phyloP scores from a whole-genome alignment of 1,140 invertebrate species.

The Elysia chlorotica region DNA sequence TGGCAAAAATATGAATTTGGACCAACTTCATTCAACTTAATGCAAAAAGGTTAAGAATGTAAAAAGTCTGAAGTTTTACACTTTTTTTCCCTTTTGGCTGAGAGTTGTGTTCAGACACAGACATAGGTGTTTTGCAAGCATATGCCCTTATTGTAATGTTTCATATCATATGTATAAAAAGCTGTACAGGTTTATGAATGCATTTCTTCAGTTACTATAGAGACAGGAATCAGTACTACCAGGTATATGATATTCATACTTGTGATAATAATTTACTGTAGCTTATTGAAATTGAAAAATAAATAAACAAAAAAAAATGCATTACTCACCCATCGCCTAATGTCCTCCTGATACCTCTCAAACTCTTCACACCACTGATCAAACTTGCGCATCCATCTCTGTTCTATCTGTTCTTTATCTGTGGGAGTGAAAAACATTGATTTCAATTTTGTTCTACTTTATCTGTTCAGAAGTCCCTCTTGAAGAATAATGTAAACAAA shows the following conservation, averaged over 20 bases:
- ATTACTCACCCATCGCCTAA: slow-evolving; percentile 26
- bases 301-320: not conserved
- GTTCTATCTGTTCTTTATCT: slow-evolving; percentile 32
- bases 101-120: no score
- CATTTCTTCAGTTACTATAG: not conserved
- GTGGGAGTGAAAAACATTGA: slow-evolving; percentile 17
- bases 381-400: slow-evolving; percentile 32
- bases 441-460: no score
- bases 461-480: no score
- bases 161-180: not conserved
- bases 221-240: not conserved
- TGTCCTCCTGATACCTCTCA: slow-evolving; percentile 30
- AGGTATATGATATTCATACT: not conserved
- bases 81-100: no score
- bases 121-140: no score
- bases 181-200: not conserved
- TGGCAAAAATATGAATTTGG: no score
- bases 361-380: slow-evolving; percentile 34
- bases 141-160: no score
- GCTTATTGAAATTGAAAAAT: not conserved
- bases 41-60: no score
- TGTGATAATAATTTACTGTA: not conserved
- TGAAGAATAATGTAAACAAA: no score
- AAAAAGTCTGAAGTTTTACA: no score
- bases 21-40: no score